These are phyloP conservation scores for Aulostomus chinensis DNA, from an alignment of 2,797 vertebrate species.

Conservation along the genomic window DNA sequence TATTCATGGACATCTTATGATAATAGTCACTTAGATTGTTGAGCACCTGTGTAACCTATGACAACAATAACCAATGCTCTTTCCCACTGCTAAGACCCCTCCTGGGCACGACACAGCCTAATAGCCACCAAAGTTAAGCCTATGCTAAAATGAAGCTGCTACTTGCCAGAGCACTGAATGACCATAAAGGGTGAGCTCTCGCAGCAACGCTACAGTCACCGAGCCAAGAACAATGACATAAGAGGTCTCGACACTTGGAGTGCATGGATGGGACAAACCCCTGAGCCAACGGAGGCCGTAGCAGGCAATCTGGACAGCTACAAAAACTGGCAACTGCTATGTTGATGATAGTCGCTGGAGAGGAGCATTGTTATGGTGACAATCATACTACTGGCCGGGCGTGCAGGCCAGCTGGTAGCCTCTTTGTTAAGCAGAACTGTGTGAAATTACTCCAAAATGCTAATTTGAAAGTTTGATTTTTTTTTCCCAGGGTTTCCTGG, in stretches of 20 bases:
- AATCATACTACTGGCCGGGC: too few species aligned
- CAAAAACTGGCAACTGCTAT: too few species aligned
- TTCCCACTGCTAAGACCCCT: slow-evolving; percentile 39
- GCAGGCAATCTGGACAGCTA: slow-evolving; percentile 40
- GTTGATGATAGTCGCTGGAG: too few species aligned
- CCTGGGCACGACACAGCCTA: slow-evolving; percentile 28
- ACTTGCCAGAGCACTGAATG: slow-evolving; percentile 58
- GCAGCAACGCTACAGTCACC: slow-evolving; percentile 53
- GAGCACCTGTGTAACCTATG: slow-evolving; percentile 14
- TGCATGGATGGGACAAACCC: slow-evolving; percentile 53
- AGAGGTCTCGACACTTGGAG: slow-evolving; percentile 53
- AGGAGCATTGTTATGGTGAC: too few species aligned
- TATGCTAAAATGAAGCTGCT: slow-evolving; percentile 52
- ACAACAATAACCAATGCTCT: slow-evolving; percentile 27
- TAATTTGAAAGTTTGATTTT: too few species aligned
- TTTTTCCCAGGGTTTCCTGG: too few species aligned
- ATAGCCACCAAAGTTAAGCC: slow-evolving; percentile 35
- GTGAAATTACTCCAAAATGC: too few species aligned
- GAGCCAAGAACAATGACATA: slow-evolving; percentile 46
- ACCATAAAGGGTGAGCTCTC: slow-evolving; percentile 52
- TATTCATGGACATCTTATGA: slow-evolving; percentile 26
- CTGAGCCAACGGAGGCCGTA: slow-evolving; percentile 36
- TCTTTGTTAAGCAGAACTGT: too few species aligned
- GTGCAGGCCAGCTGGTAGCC: too few species aligned
- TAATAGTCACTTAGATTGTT: slow-evolving; percentile 35